These are phyloP conservation scores for Ploceus nigricollis DNA, from an alignment of 2,113 vertebrate species.

Conservation along the genomic window DNA sequence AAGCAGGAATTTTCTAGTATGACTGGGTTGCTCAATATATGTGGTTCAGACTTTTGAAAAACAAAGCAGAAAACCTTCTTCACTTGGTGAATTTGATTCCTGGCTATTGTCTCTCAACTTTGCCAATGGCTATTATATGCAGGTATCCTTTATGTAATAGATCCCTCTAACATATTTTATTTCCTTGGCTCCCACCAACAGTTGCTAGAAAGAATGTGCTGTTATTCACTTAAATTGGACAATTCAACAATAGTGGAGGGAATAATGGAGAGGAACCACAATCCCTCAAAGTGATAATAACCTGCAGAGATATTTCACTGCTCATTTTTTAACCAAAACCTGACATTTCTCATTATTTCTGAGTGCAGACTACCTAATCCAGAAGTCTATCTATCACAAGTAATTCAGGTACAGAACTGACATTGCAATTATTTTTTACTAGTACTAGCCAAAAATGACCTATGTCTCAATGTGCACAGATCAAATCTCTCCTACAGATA, in stretches of 20 bases:
- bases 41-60: background rate
- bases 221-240: conserved; percentile 48
- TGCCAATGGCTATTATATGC: conserved; percentile 8
- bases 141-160: conserved; percentile 19
- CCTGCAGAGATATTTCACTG: conserved; percentile 55
- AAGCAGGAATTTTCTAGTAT: background rate
- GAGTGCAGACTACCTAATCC: conserved; percentile 41
- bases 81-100: background rate
- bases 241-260: conserved; percentile 49
- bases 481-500: conserved; percentile 26
- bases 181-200: conserved; percentile 39
- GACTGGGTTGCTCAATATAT: background rate
- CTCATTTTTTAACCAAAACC: conserved; percentile 59
- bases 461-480: conserved; percentile 16
- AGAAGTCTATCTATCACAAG: conserved; percentile 51
- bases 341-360: conserved; percentile 62
- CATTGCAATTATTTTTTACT: conserved; percentile 52
- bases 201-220: conserved; percentile 27
- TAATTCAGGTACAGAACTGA: conserved; percentile 51
- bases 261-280: conserved; percentile 20
- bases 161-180: conserved; percentile 17
- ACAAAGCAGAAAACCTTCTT: background rate
- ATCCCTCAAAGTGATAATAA: conserved; percentile 64
- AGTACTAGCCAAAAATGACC: conserved; percentile 40
- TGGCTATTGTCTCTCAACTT: conserved; percentile 24